A percentile compares a stretch with the other conserved stretches of the same genome.
Evolutionary conservation across 1,140 invertebrate species (phyloP).

Genomic region (Anastrepha ludens): DNA sequence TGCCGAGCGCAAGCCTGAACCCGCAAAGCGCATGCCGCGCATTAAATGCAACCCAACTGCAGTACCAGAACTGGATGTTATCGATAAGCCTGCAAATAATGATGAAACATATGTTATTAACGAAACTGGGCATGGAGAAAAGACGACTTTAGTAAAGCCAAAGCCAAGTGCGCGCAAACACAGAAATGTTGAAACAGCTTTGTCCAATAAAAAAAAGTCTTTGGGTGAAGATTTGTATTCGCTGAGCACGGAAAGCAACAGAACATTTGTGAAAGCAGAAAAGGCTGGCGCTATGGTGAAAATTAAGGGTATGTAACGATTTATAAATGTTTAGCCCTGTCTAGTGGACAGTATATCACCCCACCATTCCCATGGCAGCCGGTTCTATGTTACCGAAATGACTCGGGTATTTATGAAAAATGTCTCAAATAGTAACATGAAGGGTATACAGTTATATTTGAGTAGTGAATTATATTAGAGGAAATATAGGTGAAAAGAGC

Average conservation of each 20-base stretch:
- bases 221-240: neutral
- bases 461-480: no score
- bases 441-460: no score
- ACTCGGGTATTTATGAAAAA: no score
- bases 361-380: no score
- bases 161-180: neutral
- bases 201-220: neutral
- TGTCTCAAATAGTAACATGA: no score
- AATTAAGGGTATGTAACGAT: neutral
- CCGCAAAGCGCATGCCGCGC: neutral
- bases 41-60: neutral
- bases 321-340: neutral
- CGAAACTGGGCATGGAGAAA: neutral
- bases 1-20: neutral
- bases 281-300: neutral
- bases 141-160: neutral
- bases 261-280: slow-evolving; percentile 37
- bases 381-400: no score
- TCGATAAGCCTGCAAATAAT: neutral
- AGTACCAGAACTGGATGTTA: neutral
- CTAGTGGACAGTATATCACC: no score
- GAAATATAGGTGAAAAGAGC: no score
- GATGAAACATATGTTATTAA: neutral
- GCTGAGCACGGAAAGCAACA: slow-evolving; percentile 37
- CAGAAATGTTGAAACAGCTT: neutral